Base-by-base conservation (phyloP, 2,888 invertebrate species). In the Hirudinaria manillensis region DNA sequence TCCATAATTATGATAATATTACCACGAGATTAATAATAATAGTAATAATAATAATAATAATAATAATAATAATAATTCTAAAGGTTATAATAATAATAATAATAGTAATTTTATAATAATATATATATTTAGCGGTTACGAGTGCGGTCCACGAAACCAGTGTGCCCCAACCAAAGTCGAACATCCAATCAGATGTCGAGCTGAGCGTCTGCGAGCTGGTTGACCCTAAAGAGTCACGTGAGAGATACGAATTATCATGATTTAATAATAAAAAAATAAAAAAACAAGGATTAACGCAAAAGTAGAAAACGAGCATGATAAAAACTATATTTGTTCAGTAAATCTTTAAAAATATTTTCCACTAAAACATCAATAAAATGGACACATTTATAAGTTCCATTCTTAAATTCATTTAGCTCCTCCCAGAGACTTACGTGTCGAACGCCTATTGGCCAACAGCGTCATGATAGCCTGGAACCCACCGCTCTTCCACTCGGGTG, bases 381-480 rank as follows among this genome's bases (percentile, higher is more conserved):
- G 13, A 24, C 56, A 24, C 21, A 3, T 7, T 3, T 56, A 53
- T 56, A 56, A 24, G 36, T 36, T 10, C 36, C 16, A 45, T 45
- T 45, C 3, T 45, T 16, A 45, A 10, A 45, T 10, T 16, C 45
- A 45, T 7, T 45, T 27, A 89, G 95, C 97, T 86, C 93, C 93
- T 86, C 99, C 99, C 79, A 91, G 92, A 86, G 93, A 96, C 87
- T 90, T 99, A 85, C 93, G 93, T 76, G 89, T 99, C 85, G 99
- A 99, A 88, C 89, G 97, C 81, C 97, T 98, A 88, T 90, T 99
- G 83, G 94, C 95, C 89, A 96, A 95, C 89, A 94, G 96, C 86
- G 93, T 98, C 81, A 90, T 99, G 84, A 94, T 99, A 85, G 93
- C 96, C 80, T 99, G 98, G 98, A 92, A 92, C 77, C 91, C 93